phyloP scores from a whole-genome alignment of 2,888 invertebrate genomes.

The Notodonta dromedarius region DNA sequence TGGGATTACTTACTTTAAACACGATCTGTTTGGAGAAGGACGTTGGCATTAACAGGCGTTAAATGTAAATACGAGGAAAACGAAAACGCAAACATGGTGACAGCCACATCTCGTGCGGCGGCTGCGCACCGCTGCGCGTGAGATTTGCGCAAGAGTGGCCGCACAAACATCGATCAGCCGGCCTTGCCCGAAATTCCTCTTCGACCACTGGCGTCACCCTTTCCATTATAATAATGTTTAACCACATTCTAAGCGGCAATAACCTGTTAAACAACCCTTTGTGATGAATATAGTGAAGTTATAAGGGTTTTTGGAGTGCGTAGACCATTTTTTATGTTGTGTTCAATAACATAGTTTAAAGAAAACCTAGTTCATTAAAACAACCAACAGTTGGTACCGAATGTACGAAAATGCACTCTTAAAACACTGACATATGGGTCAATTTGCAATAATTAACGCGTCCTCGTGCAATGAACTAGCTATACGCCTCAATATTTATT shows the following conservation, averaged over 20 bases:
- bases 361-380: too few relatives aligned
- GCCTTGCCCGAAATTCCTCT: conserved; percentile 79
- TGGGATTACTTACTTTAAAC: conserved; percentile 32
- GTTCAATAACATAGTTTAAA: background rate
- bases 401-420: too few relatives aligned
- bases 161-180: conserved; percentile 66
- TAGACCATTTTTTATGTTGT: background rate
- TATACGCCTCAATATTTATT: too few relatives aligned
- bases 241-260: conserved; percentile 22
- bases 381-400: too few relatives aligned
- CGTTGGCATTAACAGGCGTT: conserved; percentile 59
- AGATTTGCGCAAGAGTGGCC: conserved; percentile 65
- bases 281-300: background rate
- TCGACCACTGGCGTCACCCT: conserved; percentile 46
- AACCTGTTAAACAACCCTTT: conserved; percentile 2
- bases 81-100: conserved; percentile 58
- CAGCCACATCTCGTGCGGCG: conserved; percentile 37
- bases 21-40: conserved; percentile 51
- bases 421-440: too few relatives aligned
- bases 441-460: too few relatives aligned
- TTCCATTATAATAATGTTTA: conserved; percentile 28
- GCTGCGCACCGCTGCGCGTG: conserved; percentile 23
- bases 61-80: conserved; percentile 68
- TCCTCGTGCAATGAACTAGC: too few relatives aligned
- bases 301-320: background rate